Conservation (phyloP, 2,113 vertebrate genomes). For the Meriones unguiculatus region DNA sequence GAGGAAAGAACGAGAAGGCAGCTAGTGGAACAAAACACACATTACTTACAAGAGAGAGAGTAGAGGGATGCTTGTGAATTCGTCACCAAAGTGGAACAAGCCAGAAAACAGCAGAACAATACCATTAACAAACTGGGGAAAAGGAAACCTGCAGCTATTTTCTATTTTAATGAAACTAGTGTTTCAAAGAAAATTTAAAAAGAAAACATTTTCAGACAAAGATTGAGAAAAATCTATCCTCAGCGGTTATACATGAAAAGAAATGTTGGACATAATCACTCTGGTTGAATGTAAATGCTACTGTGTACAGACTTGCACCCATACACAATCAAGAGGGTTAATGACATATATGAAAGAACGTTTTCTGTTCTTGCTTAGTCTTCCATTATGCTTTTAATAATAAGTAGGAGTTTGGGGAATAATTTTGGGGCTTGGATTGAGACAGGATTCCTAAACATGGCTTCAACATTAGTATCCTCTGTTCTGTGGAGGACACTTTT, state of each 20-base stretch:
- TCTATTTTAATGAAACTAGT: background rate
- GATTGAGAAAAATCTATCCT: background rate
- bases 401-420: background rate
- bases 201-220: background rate
- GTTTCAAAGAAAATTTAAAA: background rate
- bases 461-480: background rate
- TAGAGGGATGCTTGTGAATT: background rate
- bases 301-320: background rate
- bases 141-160: background rate
- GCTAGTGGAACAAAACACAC: background rate
- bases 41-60: background rate
- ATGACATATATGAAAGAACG: background rate
- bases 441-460: background rate
- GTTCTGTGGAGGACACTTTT: background rate
- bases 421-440: background rate
- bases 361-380: background rate
- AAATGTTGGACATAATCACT: background rate
- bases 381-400: background rate
- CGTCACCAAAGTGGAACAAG: background rate
- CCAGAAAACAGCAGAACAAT: background rate
- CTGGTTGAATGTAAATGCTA: background rate
- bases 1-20: background rate
- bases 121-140: background rate
- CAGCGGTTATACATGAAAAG: background rate
- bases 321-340: background rate